Evolutionary conservation across 2,888 invertebrate species (phyloP).

Genomic region (Noctua fimbriata): DNA sequence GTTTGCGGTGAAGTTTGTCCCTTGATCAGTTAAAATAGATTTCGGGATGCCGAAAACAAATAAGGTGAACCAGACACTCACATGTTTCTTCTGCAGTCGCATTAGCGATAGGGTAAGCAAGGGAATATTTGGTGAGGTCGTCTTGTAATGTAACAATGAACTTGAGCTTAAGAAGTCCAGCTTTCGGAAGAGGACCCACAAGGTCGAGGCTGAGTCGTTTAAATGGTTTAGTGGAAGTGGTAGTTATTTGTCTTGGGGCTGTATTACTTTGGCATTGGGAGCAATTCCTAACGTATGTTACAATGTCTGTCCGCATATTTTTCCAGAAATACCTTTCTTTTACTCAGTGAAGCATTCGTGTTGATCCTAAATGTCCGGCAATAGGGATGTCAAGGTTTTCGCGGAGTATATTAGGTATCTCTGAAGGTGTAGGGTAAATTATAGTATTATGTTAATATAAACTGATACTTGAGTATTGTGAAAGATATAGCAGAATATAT

Average conservation of each 20-base stretch:
- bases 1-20: conserved; percentile 1
- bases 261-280: no score
- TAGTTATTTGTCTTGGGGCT: not conserved
- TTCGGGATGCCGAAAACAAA: not conserved
- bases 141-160: conserved; percentile 5
- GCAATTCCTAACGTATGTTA: no score
- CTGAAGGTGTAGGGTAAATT: no score
- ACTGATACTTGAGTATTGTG: not conserved
- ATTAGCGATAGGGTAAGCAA: not conserved
- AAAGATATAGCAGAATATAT: not conserved
- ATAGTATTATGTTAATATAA: not conserved
- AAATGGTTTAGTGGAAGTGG: conserved; percentile 1
- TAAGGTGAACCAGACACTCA: conserved; percentile 1
- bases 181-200: conserved; percentile 1
- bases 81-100: not conserved
- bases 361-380: no score
- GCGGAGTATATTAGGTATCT: no score
- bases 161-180: not conserved
- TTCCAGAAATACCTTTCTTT: no score
- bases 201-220: not conserved
- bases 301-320: no score
- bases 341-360: no score
- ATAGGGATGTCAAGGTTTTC: no score
- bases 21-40: not conserved
- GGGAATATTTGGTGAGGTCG: conserved; percentile 5